Base-by-base conservation (phyloP, 1,140 invertebrate genomes). In the Whitmania pigra region DNA sequence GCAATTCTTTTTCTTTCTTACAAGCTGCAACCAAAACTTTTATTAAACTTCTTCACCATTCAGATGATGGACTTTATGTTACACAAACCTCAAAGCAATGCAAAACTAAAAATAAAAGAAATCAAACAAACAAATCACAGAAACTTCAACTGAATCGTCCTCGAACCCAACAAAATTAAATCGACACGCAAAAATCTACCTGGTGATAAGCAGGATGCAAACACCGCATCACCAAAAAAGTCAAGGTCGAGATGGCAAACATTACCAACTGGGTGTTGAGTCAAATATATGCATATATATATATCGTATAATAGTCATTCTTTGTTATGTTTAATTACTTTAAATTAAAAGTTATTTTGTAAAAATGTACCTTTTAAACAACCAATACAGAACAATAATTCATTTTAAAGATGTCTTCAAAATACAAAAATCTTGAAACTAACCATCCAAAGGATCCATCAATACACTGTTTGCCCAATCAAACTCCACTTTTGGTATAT, bases 401-500 rank as follows among this genome's bases (percentile, higher is more conserved):
- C 31, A 36, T 36, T 36, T 36, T 36, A 36, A 36, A 36, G 31
- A 36, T 36, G 2, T 36, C 31, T 36, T 36, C 31, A 69, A 40
- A 15, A 54, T 71, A 71, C 53, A 27, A 7, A 49, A 17, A 49
- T 15, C 2, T 49, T 49, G 43, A 43, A 25, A 31, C 71, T 71
- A 57, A 71, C 71, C 25, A 17, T 71, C 71, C 25, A 71, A 43
- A 22, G 71, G 71, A 27, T 71, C 57, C 25, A 55, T 60, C 25
- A 71, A 55, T 27, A 53, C 71, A 49, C 71, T 71, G 55, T 55
- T 71, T 29, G 29, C 55, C 71, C 71, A 71, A 55, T 71, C 71
- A 71, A 71, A 71, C n/a, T 71, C 71, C n/a, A 71, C 71, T 20
- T 53, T 53, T 29, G 53, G 71, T 66, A 71, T 71, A 18, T n/a